Evolutionary conservation across 2,888 invertebrate genomes (phyloP), one percentile per base, ranked within the genome.

Genomic region (Sarcophaga subvicina): DNA sequence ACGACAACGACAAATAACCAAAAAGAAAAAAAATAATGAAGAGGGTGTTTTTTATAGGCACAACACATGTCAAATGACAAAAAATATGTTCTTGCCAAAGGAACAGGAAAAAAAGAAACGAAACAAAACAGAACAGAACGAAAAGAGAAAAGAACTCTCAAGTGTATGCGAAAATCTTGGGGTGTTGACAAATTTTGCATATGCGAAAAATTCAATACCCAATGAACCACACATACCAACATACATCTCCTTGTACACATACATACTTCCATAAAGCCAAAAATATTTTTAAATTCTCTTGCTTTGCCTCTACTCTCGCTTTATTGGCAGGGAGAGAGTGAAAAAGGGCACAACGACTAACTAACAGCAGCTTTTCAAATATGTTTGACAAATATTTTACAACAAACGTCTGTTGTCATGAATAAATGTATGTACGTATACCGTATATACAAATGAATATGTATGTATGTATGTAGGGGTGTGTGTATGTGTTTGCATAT

Each of bases 61-160:
- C 71, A 87, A 87, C 81, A 84, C 87, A 87, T 87, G 87, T 87
- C 87, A 84, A 79, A 71, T 82, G 87, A 79, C 87, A 87, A 81
- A 84, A 84, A 79, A 84, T 82, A 87, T 84, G 84, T 87, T 79
- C 83, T 80, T 70, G 69, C 75, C 75, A 83, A 78, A 70, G 47
- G 70, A 60, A 75, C 62, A 59, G 37, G 25, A 47, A 72, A 59
- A 17, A 64, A 22, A n/a, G n/a, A 22, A 22, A 22, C 22, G 22
- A n/a, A 59, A 69, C 27, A 54, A 63, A 66, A 77, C 64, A 66
- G 66, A 17, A 17, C 37, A 54, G 2, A 14, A 59, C 54, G 25
- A 37, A 25, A 72, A 60, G n/a, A 37, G 45, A 79, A 54, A 12
- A 80, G 66, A 84, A 77, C 66, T 78, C 72, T 73, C 78, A 78